These are phyloP conservation scores for Argyresthia goedartella DNA, from an alignment of 2,888 invertebrate species.

Conservation along the genomic window DNA sequence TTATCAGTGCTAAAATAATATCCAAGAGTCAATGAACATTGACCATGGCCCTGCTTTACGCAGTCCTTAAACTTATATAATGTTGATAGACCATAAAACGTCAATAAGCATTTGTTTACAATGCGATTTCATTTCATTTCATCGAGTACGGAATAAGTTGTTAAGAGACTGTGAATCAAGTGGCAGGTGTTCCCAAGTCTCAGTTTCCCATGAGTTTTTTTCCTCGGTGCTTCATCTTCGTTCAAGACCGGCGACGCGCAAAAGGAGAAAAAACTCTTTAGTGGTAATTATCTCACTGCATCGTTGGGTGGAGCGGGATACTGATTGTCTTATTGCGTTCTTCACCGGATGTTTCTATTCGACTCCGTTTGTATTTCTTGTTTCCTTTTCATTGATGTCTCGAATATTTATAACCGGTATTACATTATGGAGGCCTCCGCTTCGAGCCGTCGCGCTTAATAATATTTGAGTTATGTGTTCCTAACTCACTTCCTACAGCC, in stretches of 20 bases:
- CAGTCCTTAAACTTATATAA: no score
- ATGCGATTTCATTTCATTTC: no score
- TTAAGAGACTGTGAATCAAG: no score
- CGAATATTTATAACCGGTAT: slow-evolving; percentile 1
- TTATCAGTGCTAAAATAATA: no score
- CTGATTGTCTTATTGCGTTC: slow-evolving; percentile 56
- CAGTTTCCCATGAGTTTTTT: slow-evolving; percentile 23
- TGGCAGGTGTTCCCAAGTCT: slow-evolving; percentile 14
- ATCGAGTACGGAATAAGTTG: no score
- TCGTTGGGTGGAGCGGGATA: slow-evolving; percentile 25
- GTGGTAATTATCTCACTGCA: slow-evolving; percentile 45
- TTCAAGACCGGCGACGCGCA: slow-evolving; percentile 23
- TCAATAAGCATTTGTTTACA: no score
- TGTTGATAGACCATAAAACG: no score
- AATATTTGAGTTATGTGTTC: neutral
- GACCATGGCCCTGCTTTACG: no score
- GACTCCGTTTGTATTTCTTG: slow-evolving; percentile 26
- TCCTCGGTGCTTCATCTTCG: slow-evolving; percentile 27
- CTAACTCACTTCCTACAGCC: neutral
- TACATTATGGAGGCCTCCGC: neutral
- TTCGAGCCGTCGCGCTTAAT: neutral
- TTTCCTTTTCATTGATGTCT: slow-evolving; percentile 10
- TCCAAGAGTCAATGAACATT: no score
- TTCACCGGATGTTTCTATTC: slow-evolving; percentile 47
- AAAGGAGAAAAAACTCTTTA: slow-evolving; percentile 22